Base-by-base conservation (phyloP, 2,888 invertebrate genomes). In the Tetragonula carbonaria region DNA sequence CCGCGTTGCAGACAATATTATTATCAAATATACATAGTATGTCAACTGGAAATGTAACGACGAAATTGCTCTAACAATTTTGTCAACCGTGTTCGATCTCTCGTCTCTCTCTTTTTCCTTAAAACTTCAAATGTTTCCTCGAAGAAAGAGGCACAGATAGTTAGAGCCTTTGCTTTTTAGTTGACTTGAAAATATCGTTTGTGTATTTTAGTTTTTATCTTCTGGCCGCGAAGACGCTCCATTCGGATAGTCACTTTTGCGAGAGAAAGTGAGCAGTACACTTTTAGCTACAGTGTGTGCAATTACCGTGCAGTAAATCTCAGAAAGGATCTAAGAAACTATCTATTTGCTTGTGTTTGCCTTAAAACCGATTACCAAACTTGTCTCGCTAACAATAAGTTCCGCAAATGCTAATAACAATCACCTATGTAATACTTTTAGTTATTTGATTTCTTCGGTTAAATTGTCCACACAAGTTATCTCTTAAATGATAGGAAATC, bases 191-290 rank as follows among this genome's bases (percentile, higher is more conserved):
- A 33, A 45, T 50, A 62, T 18, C 2, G 57, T 59, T 59, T 28
- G 50, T 57, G 38, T 4, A 57, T n/a, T 38, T 33, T 38, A 11
- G 14, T 80, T 51, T 28, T 67, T 68, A 16, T 13, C 16, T 18
- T 14, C 14, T 14, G 11, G 16, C 62, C 28, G 11, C 16, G 33
- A 21, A 74, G 57, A 55, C 14, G 4, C 53, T 33, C 28, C 8
- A 1, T 28, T 18, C 23, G 0, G n/a, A 74, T 74, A 84, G 77
- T 45, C 8, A 50, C 16, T 53, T 74, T 82, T 82, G 63, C 63
- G 33, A 28, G 84, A 62, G 84, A 84, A 78, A 84, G 84, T 71
- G 74, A 77, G 71, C 23, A 53, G 23, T 55, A 51, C 57, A 66
- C 21, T 72, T 66, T 62, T 21, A 62, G 11, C 51, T 70, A 57